Base-by-base conservation (phyloP, 1,140 invertebrate species). In the Drosophila tropicalis region DNA sequence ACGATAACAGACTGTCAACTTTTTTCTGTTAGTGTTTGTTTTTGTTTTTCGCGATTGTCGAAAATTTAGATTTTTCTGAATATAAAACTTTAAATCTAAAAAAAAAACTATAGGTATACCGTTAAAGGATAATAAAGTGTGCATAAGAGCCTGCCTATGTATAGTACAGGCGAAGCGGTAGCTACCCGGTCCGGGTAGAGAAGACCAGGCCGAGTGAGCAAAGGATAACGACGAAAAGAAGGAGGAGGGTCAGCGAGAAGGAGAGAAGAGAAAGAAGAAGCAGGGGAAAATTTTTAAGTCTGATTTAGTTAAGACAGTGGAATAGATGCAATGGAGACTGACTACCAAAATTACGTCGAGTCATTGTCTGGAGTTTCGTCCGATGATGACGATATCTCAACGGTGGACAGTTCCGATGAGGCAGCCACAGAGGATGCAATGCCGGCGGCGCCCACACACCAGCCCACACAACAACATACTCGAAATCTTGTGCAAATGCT, bases 361-460 rank as follows among this genome's bases (percentile, higher is more conserved):
- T 89, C 84, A 55, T 69, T 90, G 63, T 90, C 87, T n/a, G 85
- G 84, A 12, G 82, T 82, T 36, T 90, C 87, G 25, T 90, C 87
- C 5, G 87, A 90, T 61, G 87, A 90, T 54, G 87, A 90, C 62
- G 87, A 90, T 64, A 76, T 84, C 36, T 90, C 82, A 25, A 78
- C 83, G 25, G 70, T 80, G 57, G 87, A 90, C 71, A 90, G 87
- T 61, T 90, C 87, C 25, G 87, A 90, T 56, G 87, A 90, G 69
- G 76, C 73, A 5, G 22, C 56, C 32, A 58, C 9, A 12, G 87
- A 90, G 17, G 72, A 87, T 69, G 25, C 85, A 7, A 68, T 44
- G 39, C 64, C 62, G 54, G 54, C 62, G 54, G 54, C 76, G 51
- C 62, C 71, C 60, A 34, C 64, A 29, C 62, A 70, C 10, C 19